phyloP scores from a whole-genome alignment of 2,797 vertebrate species.

The Sciurus carolinensis region DNA sequence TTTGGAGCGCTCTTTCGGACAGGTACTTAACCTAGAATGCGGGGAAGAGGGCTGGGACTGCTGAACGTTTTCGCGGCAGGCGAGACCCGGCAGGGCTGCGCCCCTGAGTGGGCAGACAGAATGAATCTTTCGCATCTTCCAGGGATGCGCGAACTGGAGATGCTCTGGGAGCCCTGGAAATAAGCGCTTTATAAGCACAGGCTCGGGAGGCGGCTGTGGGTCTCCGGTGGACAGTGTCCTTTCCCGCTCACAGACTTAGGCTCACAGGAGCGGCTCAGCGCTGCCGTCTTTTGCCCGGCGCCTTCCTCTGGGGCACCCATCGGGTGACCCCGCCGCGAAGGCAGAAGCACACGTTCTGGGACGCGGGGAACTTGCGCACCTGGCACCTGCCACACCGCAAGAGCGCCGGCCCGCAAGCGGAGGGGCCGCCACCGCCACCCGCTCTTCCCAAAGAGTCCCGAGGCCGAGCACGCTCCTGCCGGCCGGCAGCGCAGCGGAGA shows the following conservation, averaged over 20 bases:
- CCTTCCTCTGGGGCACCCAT: not conserved
- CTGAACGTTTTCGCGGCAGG: not conserved
- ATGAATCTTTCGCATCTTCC: not conserved
- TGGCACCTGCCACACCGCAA: constrained; percentile 76
- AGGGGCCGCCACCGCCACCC: not conserved
- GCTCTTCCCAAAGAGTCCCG: not conserved
- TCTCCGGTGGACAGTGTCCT: not conserved
- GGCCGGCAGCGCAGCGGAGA: constrained; percentile 86
- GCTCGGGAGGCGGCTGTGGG: not conserved
- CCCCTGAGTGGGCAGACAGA: not conserved
- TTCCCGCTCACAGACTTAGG: not conserved
- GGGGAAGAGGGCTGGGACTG: not conserved
- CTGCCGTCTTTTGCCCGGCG: not conserved
- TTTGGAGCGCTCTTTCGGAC: not conserved
- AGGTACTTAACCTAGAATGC: not conserved
- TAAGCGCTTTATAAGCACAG: not conserved
- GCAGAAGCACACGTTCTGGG: constrained; percentile 39
- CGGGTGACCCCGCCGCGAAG: not conserved
- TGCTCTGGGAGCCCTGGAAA: not conserved
- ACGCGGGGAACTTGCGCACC: constrained; percentile 68
- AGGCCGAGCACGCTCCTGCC: constrained; percentile 80
- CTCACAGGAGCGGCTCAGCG: not conserved
- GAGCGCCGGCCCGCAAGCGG: not conserved
- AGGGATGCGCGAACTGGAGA: not conserved
- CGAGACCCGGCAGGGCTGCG: not conserved